These are phyloP conservation scores for Byasa hedistus DNA, from an alignment of 2,888 invertebrate genomes.

Conservation along the genomic window DNA sequence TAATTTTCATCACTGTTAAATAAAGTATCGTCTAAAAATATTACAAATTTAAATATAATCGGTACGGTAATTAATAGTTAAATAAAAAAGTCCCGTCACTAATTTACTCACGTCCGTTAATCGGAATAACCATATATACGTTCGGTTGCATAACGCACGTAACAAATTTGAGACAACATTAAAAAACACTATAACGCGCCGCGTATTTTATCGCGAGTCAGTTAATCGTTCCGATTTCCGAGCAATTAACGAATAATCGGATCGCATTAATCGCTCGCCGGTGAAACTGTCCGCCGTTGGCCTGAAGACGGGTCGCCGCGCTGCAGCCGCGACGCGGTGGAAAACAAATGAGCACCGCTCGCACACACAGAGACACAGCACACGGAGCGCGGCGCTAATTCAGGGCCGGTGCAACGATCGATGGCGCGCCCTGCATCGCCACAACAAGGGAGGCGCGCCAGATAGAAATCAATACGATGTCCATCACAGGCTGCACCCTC, in stretches of 20 bases:
- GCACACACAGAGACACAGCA: slow-evolving; percentile 33
- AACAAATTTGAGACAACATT: slow-evolving; percentile 24
- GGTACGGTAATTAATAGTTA: neutral
- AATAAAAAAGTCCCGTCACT: neutral
- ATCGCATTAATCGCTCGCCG: slow-evolving; percentile 34
- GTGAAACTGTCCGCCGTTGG: slow-evolving; percentile 12
- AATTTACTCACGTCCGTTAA: neutral
- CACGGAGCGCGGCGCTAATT: slow-evolving; percentile 49
- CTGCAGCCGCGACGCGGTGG: slow-evolving; percentile 58
- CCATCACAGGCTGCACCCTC: slow-evolving; percentile 82
- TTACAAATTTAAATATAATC: neutral
- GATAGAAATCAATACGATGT: slow-evolving; percentile 81
- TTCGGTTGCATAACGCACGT: slow-evolving; percentile 37
- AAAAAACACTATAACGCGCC: slow-evolving; percentile 29
- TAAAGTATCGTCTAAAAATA: too few species aligned
- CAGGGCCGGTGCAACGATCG: slow-evolving; percentile 73
- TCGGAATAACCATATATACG: slow-evolving; percentile 19
- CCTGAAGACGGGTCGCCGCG: slow-evolving; percentile 32
- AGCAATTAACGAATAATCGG: slow-evolving; percentile 49
- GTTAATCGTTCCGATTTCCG: slow-evolving; percentile 36
- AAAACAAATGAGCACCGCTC: slow-evolving; percentile 49
- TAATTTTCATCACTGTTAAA: neutral
- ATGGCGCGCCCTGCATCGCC: slow-evolving; percentile 75
- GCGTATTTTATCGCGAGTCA: slow-evolving; percentile 37
- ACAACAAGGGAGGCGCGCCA: slow-evolving; percentile 78